Conservation (phyloP, 2,888 invertebrate species). For the Xylophagus ater region DNA sequence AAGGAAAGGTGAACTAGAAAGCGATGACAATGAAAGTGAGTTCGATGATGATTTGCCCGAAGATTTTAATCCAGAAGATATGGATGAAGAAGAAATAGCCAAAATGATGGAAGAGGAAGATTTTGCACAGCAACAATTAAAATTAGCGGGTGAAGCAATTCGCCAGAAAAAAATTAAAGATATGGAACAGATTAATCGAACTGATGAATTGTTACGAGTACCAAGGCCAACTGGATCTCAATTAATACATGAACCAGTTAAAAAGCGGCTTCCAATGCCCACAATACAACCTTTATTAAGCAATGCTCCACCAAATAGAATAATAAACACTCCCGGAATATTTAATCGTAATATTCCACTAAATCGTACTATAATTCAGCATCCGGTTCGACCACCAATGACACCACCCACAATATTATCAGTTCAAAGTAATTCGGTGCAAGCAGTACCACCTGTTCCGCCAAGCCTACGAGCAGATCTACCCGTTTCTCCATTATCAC, state of each 20-base stretch:
- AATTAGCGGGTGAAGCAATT: constrained; percentile 31
- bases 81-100: constrained; percentile 40
- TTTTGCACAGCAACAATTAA: constrained; percentile 45
- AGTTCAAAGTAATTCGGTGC: too few species aligned
- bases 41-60: constrained; percentile 35
- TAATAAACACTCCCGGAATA: constrained; percentile 8
- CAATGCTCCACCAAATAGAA: constrained; percentile 3
- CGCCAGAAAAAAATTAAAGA: constrained; percentile 46
- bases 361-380: not conserved
- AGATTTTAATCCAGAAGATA: constrained; percentile 40
- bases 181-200: constrained; percentile 30
- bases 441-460: constrained; percentile 13
- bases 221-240: constrained; percentile 30
- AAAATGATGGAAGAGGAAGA: constrained; percentile 54
- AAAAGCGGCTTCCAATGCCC: constrained; percentile 36
- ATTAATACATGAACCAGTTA: constrained; percentile 36
- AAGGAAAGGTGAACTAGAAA: constrained; percentile 34
- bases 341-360: not conserved
- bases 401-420: constrained; percentile 15
- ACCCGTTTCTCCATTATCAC: not conserved
- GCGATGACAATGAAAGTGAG: constrained; percentile 24
- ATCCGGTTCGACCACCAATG: not conserved
- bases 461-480: constrained; percentile 3
- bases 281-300: constrained; percentile 35
- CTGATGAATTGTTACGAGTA: constrained; percentile 19